phyloP scores from a whole-genome alignment of 2,888 invertebrate species.

The Patella depressa region DNA sequence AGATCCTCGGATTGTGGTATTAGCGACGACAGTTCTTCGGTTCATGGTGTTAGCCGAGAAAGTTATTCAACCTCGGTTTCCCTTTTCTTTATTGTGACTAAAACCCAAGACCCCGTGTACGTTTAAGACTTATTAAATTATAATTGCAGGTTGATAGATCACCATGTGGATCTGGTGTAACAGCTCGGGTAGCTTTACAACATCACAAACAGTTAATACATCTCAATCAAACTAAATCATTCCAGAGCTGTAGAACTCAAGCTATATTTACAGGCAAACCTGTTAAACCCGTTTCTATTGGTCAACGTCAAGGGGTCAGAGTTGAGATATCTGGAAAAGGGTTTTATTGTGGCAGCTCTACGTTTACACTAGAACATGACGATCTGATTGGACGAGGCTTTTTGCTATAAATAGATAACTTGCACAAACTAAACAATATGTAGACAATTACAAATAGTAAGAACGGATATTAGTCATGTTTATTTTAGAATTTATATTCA shows the following conservation, averaged over 20 bases:
- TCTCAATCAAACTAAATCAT: slow-evolving; percentile 56
- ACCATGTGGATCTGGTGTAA: slow-evolving; percentile 70
- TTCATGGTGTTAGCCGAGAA: no score
- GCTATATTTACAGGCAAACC: slow-evolving; percentile 47
- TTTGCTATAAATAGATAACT: neutral
- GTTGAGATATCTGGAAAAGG: slow-evolving; percentile 69
- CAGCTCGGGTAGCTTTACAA: slow-evolving; percentile 69
- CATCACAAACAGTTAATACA: slow-evolving; percentile 50
- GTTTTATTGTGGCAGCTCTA: slow-evolving; percentile 55
- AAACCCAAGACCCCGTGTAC: no score
- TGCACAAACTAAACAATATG: no score
- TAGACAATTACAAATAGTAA: no score
- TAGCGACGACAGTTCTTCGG: no score
- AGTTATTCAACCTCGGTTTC: no score
- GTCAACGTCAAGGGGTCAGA: slow-evolving; percentile 58
- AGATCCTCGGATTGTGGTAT: no score
- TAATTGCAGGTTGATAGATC: slow-evolving; percentile 68
- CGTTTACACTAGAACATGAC: slow-evolving; percentile 63
- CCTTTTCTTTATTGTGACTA: no score
- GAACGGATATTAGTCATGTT: no score
- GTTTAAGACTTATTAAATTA: no score
- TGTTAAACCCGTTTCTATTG: slow-evolving; percentile 38
- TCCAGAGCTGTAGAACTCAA: slow-evolving; percentile 57
- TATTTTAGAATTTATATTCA: no score
- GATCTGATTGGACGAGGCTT: slow-evolving; percentile 67